Evolutionary conservation across 2,888 invertebrate genomes (phyloP).

Genomic region (Epinotia nisella): DNA sequence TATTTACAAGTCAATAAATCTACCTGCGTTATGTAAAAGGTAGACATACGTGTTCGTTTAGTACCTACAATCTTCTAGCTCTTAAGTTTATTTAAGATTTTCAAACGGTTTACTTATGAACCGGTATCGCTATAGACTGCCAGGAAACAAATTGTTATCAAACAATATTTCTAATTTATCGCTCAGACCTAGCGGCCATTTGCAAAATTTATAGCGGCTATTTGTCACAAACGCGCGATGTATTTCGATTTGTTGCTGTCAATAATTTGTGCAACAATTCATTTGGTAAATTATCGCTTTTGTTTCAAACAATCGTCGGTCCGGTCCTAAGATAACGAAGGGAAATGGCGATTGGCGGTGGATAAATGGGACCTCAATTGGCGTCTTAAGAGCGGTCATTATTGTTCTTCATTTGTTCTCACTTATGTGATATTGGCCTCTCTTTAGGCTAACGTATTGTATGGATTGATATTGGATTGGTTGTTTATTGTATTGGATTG

Average conservation of each 20-base stretch:
- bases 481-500: too few relatives aligned
- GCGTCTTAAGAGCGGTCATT: constrained; percentile 19
- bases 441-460: neutral
- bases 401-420: constrained; percentile 22
- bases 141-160: constrained; percentile 49
- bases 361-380: constrained; percentile 24
- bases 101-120: constrained; percentile 11
- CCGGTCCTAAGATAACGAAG: constrained; percentile 26
- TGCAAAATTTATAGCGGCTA: constrained; percentile 59
- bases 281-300: constrained; percentile 44
- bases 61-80: too few relatives aligned
- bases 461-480: too few relatives aligned
- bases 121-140: constrained; percentile 1
- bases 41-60: too few relatives aligned
- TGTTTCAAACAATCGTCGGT: constrained; percentile 33
- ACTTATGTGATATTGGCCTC: neutral
- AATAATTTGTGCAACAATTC: constrained; percentile 56
- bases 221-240: constrained; percentile 60
- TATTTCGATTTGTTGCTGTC: constrained; percentile 59
- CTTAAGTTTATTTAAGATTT: neutral
- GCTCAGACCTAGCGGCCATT: constrained; percentile 57
- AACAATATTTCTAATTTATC: constrained; percentile 57
- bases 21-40: too few relatives aligned
- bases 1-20: too few relatives aligned
- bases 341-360: constrained; percentile 16